Evolutionary conservation across 2,797 vertebrate genomes (phyloP).

Genomic region (Sebastes melanostomus): DNA sequence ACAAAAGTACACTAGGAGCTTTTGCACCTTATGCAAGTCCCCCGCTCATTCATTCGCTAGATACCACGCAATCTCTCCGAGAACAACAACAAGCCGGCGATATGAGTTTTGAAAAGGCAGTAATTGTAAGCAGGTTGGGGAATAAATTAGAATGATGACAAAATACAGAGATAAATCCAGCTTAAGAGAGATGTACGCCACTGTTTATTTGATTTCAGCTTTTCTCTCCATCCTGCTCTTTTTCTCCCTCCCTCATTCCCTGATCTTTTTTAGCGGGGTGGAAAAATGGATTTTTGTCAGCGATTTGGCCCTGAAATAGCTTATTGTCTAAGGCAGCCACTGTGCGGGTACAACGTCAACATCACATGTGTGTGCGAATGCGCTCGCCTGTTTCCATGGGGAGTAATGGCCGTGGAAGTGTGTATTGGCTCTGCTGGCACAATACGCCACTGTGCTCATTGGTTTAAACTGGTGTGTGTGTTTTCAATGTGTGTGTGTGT

Average conservation of each 20-base stretch:
- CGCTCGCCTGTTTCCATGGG: constrained; percentile 76
- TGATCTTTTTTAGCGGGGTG: constrained; percentile 78
- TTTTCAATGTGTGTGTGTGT: constrained; percentile 39
- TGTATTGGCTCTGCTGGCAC: constrained; percentile 74
- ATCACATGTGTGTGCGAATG: constrained; percentile 70
- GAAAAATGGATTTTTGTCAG: constrained; percentile 82
- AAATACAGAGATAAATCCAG: constrained; percentile 81
- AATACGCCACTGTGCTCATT: constrained; percentile 78
- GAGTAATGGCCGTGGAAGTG: constrained; percentile 78
- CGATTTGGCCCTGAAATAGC: constrained; percentile 82
- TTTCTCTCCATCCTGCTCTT: constrained; percentile 58
- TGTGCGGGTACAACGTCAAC: constrained; percentile 72
- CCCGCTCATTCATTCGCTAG: constrained; percentile 68
- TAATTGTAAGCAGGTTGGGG: constrained; percentile 80
- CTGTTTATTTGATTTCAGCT: constrained; percentile 78
- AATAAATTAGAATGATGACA: constrained; percentile 81
- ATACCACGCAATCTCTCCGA: constrained; percentile 72
- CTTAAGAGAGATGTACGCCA: constrained; percentile 77
- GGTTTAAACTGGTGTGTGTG: constrained; percentile 63
- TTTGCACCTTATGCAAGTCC: constrained; percentile 76
- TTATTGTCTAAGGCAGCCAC: constrained; percentile 77
- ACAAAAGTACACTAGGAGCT: constrained; percentile 77
- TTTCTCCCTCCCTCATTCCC: constrained; percentile 65
- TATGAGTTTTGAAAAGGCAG: constrained; percentile 75
- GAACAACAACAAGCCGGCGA: constrained; percentile 61